A percentile compares a stretch with the other conserved stretches of the same genome.
phyloP scores from a whole-genome alignment of 2,113 vertebrate genomes.

The Nettapus auritus region DNA sequence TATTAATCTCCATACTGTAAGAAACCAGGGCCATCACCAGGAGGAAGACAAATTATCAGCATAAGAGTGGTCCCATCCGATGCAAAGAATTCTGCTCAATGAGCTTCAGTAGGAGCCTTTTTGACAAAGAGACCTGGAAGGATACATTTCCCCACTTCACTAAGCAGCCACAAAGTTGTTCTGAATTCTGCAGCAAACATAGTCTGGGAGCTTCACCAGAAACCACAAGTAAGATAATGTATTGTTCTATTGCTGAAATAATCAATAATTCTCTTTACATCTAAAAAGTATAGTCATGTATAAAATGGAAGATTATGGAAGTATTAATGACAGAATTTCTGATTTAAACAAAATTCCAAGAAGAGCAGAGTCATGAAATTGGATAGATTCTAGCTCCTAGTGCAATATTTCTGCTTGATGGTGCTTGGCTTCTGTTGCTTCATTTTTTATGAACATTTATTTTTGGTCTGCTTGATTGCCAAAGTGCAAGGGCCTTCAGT shows the following conservation, averaged over 20 bases:
- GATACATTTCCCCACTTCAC: neutral
- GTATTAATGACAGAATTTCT: slow-evolving; percentile 4
- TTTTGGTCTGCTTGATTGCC: neutral
- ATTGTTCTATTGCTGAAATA: neutral
- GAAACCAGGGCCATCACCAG: neutral
- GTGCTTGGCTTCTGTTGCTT: neutral
- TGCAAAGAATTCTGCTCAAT: neutral
- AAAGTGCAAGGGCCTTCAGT: neutral
- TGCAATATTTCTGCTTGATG: slow-evolving; percentile 4
- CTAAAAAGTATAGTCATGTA: neutral
- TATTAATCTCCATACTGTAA: neutral
- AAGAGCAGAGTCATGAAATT: neutral
- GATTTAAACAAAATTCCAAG: slow-evolving; percentile 20
- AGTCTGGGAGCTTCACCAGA: neutral
- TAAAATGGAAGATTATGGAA: neutral
- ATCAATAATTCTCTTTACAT: neutral
- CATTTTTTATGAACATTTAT: slow-evolving; percentile 1
- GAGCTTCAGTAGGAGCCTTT: neutral
- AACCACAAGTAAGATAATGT: neutral
- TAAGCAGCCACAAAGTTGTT: neutral
- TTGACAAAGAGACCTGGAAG: neutral
- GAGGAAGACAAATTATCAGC: neutral
- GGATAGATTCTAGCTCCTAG: neutral
- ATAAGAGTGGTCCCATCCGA: neutral
- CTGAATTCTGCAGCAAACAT: neutral